These are phyloP conservation scores for Lysandra coridon DNA, from an alignment of 2,888 invertebrate species.

Conservation along the genomic window DNA sequence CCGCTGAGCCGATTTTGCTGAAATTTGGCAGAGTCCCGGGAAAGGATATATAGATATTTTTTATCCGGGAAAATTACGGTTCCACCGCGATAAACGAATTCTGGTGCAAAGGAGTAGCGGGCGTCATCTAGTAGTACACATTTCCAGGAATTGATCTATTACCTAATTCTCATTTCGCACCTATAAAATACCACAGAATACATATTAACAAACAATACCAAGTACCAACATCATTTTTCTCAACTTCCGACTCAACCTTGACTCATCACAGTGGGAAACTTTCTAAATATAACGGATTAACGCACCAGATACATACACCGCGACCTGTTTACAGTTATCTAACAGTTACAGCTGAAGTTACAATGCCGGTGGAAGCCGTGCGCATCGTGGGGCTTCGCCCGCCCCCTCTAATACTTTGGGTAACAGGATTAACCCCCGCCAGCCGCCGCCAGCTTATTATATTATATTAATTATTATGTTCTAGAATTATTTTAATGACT, in stretches of 20 bases:
- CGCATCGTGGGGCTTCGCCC: slow-evolving; percentile 26
- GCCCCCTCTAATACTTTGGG: slow-evolving; percentile 55
- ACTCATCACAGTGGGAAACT: neutral
- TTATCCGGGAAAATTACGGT: too few relatives aligned
- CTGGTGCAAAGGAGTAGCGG: too few relatives aligned
- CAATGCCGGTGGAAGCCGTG: slow-evolving; percentile 31
- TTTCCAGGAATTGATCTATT: too few relatives aligned
- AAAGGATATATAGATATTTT: too few relatives aligned
- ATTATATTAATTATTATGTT: slow-evolving; percentile 33
- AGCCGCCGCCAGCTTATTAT: slow-evolving; percentile 38
- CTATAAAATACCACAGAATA: too few relatives aligned
- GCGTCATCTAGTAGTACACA: too few relatives aligned
- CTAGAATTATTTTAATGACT: neutral
- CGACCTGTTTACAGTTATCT: slow-evolving; percentile 28
- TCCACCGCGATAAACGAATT: too few relatives aligned
- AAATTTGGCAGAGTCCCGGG: too few relatives aligned
- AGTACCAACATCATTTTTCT: neutral
- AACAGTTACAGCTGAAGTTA: slow-evolving; percentile 21
- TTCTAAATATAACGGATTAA: slow-evolving; percentile 15
- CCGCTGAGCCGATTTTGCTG: too few relatives aligned
- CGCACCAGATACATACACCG: neutral
- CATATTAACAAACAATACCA: too few relatives aligned
- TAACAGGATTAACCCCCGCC: slow-evolving; percentile 64
- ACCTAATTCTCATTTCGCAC: too few relatives aligned
- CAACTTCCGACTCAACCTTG: neutral